Conservation (phyloP, 1,140 invertebrate species). For the Euura saliciscinereae region DNA sequence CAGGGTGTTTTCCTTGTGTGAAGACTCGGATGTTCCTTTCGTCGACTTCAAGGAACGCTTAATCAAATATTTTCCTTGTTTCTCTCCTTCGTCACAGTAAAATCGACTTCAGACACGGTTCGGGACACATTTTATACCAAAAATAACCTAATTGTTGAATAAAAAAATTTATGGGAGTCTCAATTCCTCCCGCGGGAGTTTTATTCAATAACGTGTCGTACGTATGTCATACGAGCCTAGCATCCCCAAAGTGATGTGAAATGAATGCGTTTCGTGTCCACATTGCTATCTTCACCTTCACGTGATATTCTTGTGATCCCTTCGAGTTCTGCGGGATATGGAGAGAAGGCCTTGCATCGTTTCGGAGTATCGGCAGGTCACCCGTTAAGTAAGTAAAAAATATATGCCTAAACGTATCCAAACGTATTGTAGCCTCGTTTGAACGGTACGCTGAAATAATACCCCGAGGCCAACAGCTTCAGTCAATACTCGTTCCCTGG, state of each 20-base stretch:
- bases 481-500: background rate
- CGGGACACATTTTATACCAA: too few species aligned
- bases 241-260: too few species aligned
- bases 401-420: background rate
- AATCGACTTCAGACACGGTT: too few species aligned
- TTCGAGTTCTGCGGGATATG: background rate
- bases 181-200: background rate
- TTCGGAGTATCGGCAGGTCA: background rate
- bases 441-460: slow-evolving; percentile 5
- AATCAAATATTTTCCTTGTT: background rate
- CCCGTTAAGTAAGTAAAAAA: background rate
- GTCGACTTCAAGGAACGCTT: background rate
- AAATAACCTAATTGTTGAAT: too few species aligned
- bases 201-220: background rate
- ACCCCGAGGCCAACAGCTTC: background rate
- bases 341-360: too few species aligned
- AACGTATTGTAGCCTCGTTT: background rate
- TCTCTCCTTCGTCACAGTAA: too few species aligned
- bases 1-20: background rate
- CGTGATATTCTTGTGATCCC: background rate
- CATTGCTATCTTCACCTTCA: too few species aligned
- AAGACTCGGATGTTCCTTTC: background rate
- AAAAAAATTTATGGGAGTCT: background rate
- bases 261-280: too few species aligned
- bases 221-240: too few species aligned